Conservation (phyloP, 2,888 invertebrate genomes). For the Onchidella celtica region DNA sequence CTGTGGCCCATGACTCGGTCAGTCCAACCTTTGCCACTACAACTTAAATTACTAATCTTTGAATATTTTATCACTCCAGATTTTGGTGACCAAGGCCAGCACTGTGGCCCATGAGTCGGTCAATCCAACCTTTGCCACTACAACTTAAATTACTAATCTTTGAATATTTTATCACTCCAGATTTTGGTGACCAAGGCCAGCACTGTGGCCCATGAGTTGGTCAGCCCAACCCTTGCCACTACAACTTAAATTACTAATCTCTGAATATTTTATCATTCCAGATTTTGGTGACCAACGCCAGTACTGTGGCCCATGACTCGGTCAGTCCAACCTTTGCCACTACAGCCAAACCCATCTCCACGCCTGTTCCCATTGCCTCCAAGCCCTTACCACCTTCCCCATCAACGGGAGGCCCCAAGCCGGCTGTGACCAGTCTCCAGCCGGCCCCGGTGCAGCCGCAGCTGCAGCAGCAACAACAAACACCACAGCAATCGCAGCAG, state of each 20-base stretch:
- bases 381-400: slow-evolving; percentile 60
- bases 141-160: slow-evolving; percentile 68
- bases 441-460: slow-evolving; percentile 45
- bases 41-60: too few species aligned
- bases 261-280: neutral
- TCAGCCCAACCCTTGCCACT: too few species aligned
- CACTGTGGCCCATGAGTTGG: too few species aligned
- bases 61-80: neutral
- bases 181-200: too few species aligned
- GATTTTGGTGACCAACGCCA: slow-evolving; percentile 31
- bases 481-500: slow-evolving; percentile 26
- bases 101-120: slow-evolving; percentile 52
- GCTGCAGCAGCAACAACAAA: slow-evolving; percentile 27
- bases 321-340: slow-evolving; percentile 71
- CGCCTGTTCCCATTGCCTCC: slow-evolving; percentile 75
- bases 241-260: too few species aligned
- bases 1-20: too few species aligned
- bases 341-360: slow-evolving; percentile 71
- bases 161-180: too few species aligned
- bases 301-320: slow-evolving; percentile 14
- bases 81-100: neutral
- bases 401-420: slow-evolving; percentile 17
- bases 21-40: too few species aligned
- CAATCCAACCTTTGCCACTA: slow-evolving; percentile 70
- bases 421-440: slow-evolving; percentile 45